Evolutionary conservation across 2,113 vertebrate genomes (phyloP).

Genomic region (Ameiurus melas): DNA sequence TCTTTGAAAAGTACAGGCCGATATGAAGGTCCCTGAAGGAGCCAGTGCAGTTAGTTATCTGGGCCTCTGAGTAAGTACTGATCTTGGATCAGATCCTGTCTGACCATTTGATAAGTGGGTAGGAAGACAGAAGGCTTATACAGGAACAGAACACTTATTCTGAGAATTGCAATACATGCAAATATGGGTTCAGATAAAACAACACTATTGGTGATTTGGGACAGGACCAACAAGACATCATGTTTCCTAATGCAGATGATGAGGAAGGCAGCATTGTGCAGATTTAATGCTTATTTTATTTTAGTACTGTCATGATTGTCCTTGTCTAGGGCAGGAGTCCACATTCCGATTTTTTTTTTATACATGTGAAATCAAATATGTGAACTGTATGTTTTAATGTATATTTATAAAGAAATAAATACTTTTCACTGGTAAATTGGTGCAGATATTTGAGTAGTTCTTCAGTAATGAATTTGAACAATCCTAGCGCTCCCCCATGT

Average conservation of each 20-base stretch:
- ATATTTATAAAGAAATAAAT: constrained; percentile 74
- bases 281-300: not conserved
- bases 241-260: not conserved
- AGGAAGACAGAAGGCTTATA: not conserved
- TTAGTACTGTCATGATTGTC: constrained; percentile 31
- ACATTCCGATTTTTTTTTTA: constrained; percentile 53
- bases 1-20: not conserved
- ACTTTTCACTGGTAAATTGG: constrained; percentile 46
- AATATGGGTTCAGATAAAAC: not conserved
- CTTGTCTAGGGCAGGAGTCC: constrained; percentile 50
- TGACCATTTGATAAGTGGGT: constrained; percentile 26
- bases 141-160: not conserved
- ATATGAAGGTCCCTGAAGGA: constrained; percentile 57
- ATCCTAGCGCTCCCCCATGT: constrained; percentile 30
- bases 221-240: constrained; percentile 13
- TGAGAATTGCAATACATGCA: not conserved
- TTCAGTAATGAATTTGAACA: not conserved
- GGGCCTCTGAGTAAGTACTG: not conserved
- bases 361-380: constrained; percentile 52
- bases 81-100: constrained; percentile 23
- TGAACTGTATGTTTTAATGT: constrained; percentile 62
- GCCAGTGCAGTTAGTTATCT: constrained; percentile 54
- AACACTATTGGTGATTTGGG: constrained; percentile 60
- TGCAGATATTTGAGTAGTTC: constrained; percentile 21
- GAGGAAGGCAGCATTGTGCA: not conserved